Evolutionary conservation across 2,888 invertebrate species (phyloP), one percentile per base, ranked within the genome.

Genomic region (Plebejus melissa): DNA sequence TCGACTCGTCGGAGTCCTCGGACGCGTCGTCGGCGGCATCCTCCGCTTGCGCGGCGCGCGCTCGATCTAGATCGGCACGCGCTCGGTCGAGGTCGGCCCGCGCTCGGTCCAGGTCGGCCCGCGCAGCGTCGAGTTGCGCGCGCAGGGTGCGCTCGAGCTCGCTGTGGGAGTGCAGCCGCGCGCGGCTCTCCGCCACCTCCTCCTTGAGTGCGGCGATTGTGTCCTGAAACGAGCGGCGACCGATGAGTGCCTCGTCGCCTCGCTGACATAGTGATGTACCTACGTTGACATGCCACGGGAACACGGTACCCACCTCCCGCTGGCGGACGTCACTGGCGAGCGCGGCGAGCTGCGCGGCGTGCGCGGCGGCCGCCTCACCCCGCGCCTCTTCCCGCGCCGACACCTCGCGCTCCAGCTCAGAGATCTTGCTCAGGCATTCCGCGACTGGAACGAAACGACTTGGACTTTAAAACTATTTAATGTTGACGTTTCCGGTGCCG

Each of bases 331-430:
- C 93, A 79, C 82, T 87, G 65, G 91, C 89, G 75, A 94, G 84
- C 13, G 87, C 86, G 69, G 91, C 85, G 78, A 92, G 90, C 82
- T 93, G 90, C 82, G 88, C 94, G 81, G 87, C 88, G 82, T 89
- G 94, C 76, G 85, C 85, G 79, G 93, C 92, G 78, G 93, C 91
- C 72, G 94, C 90, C 93, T 92, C 77, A 92, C 88, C 80, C 93
- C 94, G 54, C 76, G 84, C 90, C 81, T 94, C 91, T 80, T 94
- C 94, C 80, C 92, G 94, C 74, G 93, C 88, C 72, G 93, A 87
- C 80, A 94, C 88, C 82, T 95, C 94, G 81, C 90, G 89, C 85
- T 95, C 94, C 82, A 94, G 90, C 85, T 94, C 94, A 80, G 93
- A 90, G 84, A 94, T 94, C 89, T 93, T 93, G 88, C 89, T 89